Evolutionary conservation across 2,888 invertebrate species (phyloP).

Genomic region (Brachyptera risi): DNA sequence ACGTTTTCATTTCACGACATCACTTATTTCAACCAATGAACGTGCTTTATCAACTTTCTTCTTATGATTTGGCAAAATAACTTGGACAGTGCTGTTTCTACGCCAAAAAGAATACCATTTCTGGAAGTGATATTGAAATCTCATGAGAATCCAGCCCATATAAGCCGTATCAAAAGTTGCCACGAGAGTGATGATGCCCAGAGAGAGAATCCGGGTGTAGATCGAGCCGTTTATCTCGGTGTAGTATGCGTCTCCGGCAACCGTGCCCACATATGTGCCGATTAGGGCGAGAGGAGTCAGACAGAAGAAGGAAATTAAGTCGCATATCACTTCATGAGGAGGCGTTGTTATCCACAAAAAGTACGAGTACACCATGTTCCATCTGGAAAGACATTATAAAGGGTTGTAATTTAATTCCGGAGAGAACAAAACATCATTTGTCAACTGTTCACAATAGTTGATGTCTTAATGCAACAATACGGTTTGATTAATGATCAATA

Average conservation of each 20-base stretch:
- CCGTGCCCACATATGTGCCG: slow-evolving; percentile 50
- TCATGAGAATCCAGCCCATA: slow-evolving; percentile 50
- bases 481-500: too few species aligned
- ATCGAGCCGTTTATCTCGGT: slow-evolving; percentile 35
- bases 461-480: too few species aligned
- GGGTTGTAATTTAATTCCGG: too few species aligned
- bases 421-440: neutral
- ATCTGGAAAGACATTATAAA: neutral
- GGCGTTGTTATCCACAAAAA: neutral
- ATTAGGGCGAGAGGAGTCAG: slow-evolving; percentile 55
- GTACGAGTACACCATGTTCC: neutral
- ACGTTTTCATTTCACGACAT: neutral
- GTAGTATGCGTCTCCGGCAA: slow-evolving; percentile 44
- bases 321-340: slow-evolving; percentile 46
- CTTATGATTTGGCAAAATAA: slow-evolving; percentile 39
- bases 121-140: slow-evolving; percentile 48
- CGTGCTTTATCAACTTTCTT: neutral
- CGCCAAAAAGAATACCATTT: slow-evolving; percentile 56
- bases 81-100: slow-evolving; percentile 49
- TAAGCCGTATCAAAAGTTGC: slow-evolving; percentile 50
- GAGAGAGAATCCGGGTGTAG: slow-evolving; percentile 49
- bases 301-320: slow-evolving; percentile 52
- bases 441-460: too few species aligned
- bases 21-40: neutral
- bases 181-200: slow-evolving; percentile 49